Conservation (phyloP, 2,113 vertebrate genomes). For the Oncorhynchus mykiss region DNA sequence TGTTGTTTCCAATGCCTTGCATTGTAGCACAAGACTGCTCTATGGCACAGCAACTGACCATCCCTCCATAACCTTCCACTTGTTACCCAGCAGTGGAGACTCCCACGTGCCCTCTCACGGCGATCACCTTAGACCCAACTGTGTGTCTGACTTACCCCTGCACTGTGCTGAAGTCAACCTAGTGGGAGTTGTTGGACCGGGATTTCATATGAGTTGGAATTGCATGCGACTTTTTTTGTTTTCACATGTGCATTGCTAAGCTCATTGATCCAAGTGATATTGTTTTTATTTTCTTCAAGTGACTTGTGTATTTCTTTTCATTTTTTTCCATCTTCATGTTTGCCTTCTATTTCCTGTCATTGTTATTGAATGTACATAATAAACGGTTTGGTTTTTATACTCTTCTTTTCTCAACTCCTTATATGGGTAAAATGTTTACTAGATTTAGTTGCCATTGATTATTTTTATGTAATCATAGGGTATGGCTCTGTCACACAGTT, state of each 20-base stretch:
- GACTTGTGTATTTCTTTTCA: conserved; percentile 61
- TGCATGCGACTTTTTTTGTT: conserved; percentile 61
- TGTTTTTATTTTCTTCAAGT: conserved; percentile 44
- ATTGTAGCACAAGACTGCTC: conserved; percentile 1
- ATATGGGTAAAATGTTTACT: background rate
- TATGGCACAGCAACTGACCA: background rate
- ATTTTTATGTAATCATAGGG: too few relatives aligned
- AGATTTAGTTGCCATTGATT: background rate
- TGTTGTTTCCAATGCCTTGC: background rate
- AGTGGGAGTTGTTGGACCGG: conserved; percentile 60
- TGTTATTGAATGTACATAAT: conserved; percentile 77
- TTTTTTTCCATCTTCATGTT: conserved; percentile 44
- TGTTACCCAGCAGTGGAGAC: background rate
- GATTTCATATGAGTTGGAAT: conserved; percentile 55
- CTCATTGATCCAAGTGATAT: conserved; percentile 54
- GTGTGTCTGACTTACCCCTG: conserved; percentile 25
- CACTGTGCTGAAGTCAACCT: conserved; percentile 47
- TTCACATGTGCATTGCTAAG: conserved; percentile 56
- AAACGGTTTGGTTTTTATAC: conserved; percentile 76
- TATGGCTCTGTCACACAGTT: too few relatives aligned
- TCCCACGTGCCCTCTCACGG: background rate
- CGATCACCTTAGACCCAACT: background rate
- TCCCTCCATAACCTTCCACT: background rate
- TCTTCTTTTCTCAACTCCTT: background rate
- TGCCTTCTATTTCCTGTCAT: conserved; percentile 69